Evolutionary conservation across 1,140 invertebrate species (phyloP).

Genomic region (Parasteatoda tepidariorum): DNA sequence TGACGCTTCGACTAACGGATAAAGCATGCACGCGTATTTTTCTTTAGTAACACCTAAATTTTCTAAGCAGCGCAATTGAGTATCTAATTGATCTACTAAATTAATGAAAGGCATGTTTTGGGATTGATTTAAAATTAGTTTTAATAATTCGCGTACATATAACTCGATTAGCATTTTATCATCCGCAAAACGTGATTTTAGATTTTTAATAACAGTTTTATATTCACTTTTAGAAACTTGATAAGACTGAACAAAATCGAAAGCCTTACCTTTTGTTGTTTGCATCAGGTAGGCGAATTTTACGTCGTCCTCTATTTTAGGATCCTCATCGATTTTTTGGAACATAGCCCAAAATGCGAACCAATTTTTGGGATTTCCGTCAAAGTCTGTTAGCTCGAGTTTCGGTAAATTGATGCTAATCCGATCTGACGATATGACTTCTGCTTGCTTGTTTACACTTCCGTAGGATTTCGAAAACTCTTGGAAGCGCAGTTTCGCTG

Average conservation of each 20-base stretch:
- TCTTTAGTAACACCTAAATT: neutral
- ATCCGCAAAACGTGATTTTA: conserved; percentile 5
- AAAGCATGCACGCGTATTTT: neutral
- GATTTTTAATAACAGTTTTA: neutral
- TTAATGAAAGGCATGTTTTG: neutral
- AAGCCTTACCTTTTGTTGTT: conserved; percentile 1
- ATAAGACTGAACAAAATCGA: conserved; percentile 2
- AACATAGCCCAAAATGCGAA: too few species aligned
- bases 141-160: conserved; percentile 1
- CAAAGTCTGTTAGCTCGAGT: neutral
- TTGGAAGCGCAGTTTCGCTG: neutral
- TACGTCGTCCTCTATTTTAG: neutral
- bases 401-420: neutral
- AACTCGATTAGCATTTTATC: conserved; percentile 1
- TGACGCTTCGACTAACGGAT: neutral
- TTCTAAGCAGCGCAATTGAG: neutral
- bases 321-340: conserved; percentile 6
- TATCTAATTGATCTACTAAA: conserved; percentile 4
- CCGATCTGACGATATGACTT: neutral
- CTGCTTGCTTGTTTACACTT: neutral
- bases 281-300: neutral
- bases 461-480: too few species aligned
- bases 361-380: too few species aligned
- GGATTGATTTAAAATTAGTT: neutral
- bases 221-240: neutral